Evolutionary conservation across 2,797 vertebrate species (phyloP).

Genomic region (Notamacropus eugenii): DNA sequence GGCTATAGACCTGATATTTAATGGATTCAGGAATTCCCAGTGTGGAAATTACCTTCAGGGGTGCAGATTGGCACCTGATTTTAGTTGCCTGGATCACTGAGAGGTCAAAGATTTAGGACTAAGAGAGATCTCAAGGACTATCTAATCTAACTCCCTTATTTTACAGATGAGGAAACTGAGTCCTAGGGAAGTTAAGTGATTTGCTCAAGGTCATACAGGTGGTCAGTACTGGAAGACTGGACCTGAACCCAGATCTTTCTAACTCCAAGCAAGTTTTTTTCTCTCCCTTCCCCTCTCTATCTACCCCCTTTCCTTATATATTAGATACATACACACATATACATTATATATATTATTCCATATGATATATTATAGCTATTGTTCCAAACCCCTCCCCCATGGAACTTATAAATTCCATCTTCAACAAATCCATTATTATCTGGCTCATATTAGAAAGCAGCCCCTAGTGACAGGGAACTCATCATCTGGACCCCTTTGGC

Average conservation of each 20-base stretch:
- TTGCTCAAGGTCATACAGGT: not conserved
- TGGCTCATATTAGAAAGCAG: not conserved
- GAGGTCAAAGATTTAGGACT: not conserved
- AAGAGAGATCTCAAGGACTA: not conserved
- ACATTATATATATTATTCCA: not conserved
- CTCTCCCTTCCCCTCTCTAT: too few relatives aligned
- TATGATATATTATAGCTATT: not conserved
- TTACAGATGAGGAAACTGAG: not conserved
- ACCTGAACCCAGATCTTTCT: not conserved
- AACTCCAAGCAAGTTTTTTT: not conserved
- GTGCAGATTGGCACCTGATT: not conserved
- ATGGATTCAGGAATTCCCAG: not conserved
- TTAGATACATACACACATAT: not conserved
- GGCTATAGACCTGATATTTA: not conserved
- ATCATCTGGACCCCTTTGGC: not conserved
- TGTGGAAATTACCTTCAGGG: not conserved
- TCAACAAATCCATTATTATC: not conserved
- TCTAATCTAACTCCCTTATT: not conserved
- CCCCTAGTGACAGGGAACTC: not conserved
- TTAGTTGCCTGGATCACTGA: not conserved
- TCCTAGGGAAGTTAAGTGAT: not conserved
- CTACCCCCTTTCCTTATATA: not conserved
- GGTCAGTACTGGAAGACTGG: not conserved
- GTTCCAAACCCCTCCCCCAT: not conserved
- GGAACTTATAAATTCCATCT: not conserved